Conservation (phyloP, 2,888 invertebrate genomes). For the Eristalinus aeneus region DNA sequence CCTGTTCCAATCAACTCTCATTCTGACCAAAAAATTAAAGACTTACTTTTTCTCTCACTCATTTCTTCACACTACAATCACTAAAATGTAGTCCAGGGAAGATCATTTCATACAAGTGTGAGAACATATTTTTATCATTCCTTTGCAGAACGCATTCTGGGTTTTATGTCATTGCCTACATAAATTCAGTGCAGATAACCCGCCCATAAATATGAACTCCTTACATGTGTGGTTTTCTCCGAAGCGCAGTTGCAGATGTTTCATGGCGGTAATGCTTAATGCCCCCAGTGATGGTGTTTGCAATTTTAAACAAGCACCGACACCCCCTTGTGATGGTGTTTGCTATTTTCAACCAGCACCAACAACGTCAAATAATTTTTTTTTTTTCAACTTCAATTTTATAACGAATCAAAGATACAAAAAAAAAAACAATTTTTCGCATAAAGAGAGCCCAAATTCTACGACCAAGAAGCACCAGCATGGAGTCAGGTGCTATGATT, state of each 20-base stretch:
- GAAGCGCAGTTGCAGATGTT: constrained; percentile 31
- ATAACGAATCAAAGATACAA: no score
- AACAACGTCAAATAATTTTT: background rate
- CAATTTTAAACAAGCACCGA: background rate
- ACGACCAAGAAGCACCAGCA: background rate
- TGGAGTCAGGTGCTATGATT: constrained; percentile 7
- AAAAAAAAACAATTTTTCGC: no score
- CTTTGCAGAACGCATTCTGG: background rate
- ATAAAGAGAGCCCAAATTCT: no score
- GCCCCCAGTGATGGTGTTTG: background rate
- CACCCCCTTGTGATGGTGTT: no score
- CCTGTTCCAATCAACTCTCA: no score
- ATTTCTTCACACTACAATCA: background rate
- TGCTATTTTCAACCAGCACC: constrained; percentile 2
- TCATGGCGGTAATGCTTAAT: constrained; percentile 7
- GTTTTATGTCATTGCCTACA: background rate
- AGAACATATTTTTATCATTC: background rate
- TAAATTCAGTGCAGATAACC: background rate
- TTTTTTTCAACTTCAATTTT: no score
- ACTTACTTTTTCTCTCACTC: no score
- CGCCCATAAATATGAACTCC: background rate
- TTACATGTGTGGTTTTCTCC: constrained; percentile 32
- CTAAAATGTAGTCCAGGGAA: background rate
- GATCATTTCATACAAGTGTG: background rate
- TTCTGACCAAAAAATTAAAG: no score